Evolutionary conservation across 2,113 vertebrate species (phyloP).

Genomic region (Brachirus orientalis): DNA sequence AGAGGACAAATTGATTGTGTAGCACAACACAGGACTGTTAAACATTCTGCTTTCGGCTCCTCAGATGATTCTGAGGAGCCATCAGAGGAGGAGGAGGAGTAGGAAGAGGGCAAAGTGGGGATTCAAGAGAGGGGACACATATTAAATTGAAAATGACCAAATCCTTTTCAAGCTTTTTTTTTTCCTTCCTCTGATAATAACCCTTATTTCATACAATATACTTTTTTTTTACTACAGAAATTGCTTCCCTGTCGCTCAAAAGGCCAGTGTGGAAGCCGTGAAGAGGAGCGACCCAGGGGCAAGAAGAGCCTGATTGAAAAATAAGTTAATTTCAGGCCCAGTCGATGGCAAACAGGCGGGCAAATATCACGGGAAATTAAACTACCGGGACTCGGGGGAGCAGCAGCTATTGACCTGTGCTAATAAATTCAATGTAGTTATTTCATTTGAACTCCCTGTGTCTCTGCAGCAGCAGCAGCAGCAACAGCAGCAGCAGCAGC

Average conservation of each 20-base stretch:
- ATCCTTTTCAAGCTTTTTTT: constrained; percentile 71
- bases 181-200: constrained; percentile 72
- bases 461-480: constrained; percentile 55
- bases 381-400: constrained; percentile 93
- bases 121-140: constrained; percentile 36
- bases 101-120: not conserved
- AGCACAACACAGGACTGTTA: constrained; percentile 66
- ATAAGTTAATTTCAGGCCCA: constrained; percentile 99
- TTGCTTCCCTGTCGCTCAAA: constrained; percentile 90
- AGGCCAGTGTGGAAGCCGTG: constrained; percentile 80
- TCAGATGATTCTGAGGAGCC: constrained; percentile 38
- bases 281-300: constrained; percentile 94
- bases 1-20: constrained; percentile 65
- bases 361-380: constrained; percentile 99
- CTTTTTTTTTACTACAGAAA: constrained; percentile 85
- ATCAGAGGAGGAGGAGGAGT: not conserved
- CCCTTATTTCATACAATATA: constrained; percentile 79
- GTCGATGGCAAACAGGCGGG: constrained; percentile 99
- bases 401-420: constrained; percentile 93
- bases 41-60: constrained; percentile 60
- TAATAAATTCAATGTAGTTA: constrained; percentile 98
- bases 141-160: constrained; percentile 79
- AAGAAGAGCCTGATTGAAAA: constrained; percentile 98
- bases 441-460: constrained; percentile 84
- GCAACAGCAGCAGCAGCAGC: constrained; percentile 39